Evolutionary conservation across 2,113 vertebrate genomes (phyloP).

Genomic region (Falcunculus frontatus): DNA sequence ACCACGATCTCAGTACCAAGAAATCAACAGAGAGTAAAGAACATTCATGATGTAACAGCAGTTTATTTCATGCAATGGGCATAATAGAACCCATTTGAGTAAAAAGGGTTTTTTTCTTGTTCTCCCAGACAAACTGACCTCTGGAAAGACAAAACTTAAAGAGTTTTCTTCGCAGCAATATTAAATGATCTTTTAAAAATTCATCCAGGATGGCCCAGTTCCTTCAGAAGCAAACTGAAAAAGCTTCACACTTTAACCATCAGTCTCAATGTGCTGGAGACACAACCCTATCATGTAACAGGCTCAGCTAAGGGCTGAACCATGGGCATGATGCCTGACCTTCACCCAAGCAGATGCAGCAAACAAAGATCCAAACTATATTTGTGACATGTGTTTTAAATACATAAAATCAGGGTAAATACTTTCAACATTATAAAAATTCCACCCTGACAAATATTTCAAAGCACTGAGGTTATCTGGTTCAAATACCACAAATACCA

Average conservation of each 20-base stretch:
- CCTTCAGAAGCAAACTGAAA: background rate
- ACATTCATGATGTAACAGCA: background rate
- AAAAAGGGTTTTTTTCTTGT: background rate
- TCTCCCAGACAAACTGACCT: background rate
- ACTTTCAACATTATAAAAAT: background rate
- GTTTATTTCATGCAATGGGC: background rate
- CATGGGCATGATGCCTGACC: accelerated
- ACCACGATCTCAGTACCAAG: background rate
- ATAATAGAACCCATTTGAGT: background rate
- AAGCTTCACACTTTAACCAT: background rate
- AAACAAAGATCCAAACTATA: background rate
- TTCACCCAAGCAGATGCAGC: background rate
- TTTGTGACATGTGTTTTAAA: background rate
- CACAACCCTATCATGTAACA: accelerated
- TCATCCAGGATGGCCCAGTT: background rate
- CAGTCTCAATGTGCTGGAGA: background rate
- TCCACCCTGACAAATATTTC: background rate
- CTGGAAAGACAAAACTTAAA: background rate
- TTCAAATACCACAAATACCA: background rate
- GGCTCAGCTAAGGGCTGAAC: background rate
- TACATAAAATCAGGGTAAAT: background rate
- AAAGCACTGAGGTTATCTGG: background rate
- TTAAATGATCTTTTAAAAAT: background rate
- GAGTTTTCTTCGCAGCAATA: background rate
- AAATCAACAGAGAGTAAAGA: background rate